phyloP scores from a whole-genome alignment of 2,888 invertebrate species.

The Aromia moschata region DNA sequence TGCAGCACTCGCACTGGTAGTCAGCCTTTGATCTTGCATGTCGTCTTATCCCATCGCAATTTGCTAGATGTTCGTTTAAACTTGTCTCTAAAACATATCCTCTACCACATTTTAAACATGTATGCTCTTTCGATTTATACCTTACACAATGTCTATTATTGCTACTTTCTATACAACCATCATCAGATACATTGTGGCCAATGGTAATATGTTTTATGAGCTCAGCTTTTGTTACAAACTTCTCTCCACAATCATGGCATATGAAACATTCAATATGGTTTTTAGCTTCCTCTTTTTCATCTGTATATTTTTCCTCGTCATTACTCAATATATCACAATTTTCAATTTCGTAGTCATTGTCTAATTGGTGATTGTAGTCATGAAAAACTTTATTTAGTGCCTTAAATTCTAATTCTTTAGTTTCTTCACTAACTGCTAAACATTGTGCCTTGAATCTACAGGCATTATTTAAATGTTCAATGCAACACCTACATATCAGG shows the following conservation, averaged over 20 bases:
- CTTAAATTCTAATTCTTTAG: constrained; percentile 17
- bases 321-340: constrained; percentile 14
- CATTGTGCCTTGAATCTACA: constrained; percentile 42
- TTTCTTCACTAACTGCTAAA: constrained; percentile 15
- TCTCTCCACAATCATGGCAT: constrained; percentile 40
- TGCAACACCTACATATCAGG: constrained; percentile 41
- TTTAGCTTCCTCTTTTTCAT: not conserved
- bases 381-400: constrained; percentile 23
- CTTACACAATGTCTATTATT: constrained; percentile 24
- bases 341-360: constrained; percentile 26
- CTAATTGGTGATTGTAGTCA: constrained; percentile 16
- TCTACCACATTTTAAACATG: constrained; percentile 36
- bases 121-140: constrained; percentile 30
- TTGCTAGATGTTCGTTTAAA: constrained; percentile 28
- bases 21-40: constrained; percentile 34
- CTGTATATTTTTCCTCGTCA: constrained; percentile 16
- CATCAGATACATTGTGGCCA: constrained; percentile 15
- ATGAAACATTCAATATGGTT: constrained; percentile 26
- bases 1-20: constrained; percentile 38
- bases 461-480: constrained; percentile 33
- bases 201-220: constrained; percentile 36
- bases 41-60: constrained; percentile 36
- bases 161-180: constrained; percentile 4
- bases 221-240: constrained; percentile 36
- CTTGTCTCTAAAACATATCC: constrained; percentile 34